Evolutionary conservation across 2,797 vertebrate genomes (phyloP), one percentile per base, ranked within the genome.

Genomic region (Falco novaeseelandiae): DNA sequence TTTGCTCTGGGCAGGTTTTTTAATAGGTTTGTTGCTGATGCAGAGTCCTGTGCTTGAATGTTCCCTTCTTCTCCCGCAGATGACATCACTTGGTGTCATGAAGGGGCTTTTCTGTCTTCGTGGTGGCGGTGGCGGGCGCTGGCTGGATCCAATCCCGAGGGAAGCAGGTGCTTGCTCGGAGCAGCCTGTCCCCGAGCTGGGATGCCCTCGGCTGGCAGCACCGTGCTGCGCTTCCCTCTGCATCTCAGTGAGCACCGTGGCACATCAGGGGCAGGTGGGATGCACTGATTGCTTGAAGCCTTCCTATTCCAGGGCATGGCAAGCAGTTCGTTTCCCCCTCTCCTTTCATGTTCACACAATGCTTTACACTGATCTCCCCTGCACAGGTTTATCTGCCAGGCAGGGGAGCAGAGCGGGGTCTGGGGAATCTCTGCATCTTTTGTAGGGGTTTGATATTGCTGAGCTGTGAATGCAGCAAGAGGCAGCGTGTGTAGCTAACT

Each of bases 131-230:
- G 8, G 42, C 0, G 3, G 32, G 18, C 1, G 6, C 71, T 95
- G 77, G 29, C 61, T 95, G 90, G 83, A 90, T 94, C 34, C 0
- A 0, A 54, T 49, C 86, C 89, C 1, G 0, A 78, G 54, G 36
- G 52, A 94, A 97, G 90, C 94, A 97, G 93, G 90, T 97, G 93
- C 36, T 94, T 69, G n/a, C 59, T 93, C 18, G 5, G 89, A 92
- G 40, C 49, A 9, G 5, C 57, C 27, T 4, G 2, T 55, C 52
- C 69, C 25, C 0, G 0, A 77, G 48, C 54, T 6, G 6, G 66
- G 49, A 40, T 57, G 69, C 13, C 55, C 12, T 25, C 23, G 27
- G 52, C 69, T 14, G 2, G 40, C 13, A 5, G 77, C 52, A 36
- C 25, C 1, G 3, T 42, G 49, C 49, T 49, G 55, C 0, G 0